phyloP scores from a whole-genome alignment of 1,140 invertebrate genomes.

The Trichogramma pretiosum region DNA sequence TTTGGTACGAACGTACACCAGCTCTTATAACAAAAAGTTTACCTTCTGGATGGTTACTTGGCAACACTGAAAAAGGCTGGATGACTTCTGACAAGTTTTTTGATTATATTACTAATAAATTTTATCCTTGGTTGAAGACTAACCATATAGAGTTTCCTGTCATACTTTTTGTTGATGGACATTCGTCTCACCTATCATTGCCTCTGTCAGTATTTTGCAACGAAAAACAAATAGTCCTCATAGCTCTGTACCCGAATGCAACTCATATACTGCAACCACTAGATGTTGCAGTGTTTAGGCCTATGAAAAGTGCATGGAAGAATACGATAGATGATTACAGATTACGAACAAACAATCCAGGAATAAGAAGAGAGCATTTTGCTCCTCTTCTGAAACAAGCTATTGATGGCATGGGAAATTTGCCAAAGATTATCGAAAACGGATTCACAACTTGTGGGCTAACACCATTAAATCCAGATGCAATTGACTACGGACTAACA shows the following conservation, averaged over 20 bases:
- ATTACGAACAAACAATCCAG: background rate
- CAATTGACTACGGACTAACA: background rate
- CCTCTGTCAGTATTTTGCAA: background rate
- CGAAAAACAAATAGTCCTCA: background rate
- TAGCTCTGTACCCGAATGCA: background rate
- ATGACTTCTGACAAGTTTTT: slow-evolving; percentile 37
- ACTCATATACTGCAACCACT: too few species aligned
- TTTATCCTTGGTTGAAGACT: slow-evolving; percentile 1
- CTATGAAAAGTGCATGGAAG: too few species aligned
- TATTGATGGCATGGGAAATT: slow-evolving; percentile 3
- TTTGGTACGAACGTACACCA: slow-evolving; percentile 15
- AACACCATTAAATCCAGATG: background rate
- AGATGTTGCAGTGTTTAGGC: too few species aligned
- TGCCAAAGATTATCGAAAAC: background rate
- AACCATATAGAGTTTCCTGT: background rate
- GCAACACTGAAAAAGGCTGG: slow-evolving; percentile 37
- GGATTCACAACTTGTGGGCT: slow-evolving; percentile 9
- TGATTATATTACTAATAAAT: slow-evolving; percentile 35
- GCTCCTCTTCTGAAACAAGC: slow-evolving; percentile 1
- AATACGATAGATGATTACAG: slow-evolving; percentile 3
- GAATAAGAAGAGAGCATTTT: slow-evolving; percentile 7
- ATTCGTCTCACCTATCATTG: slow-evolving; percentile 1
- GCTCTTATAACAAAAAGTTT: slow-evolving; percentile 20
- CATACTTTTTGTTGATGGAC: slow-evolving; percentile 1
- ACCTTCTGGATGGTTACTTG: slow-evolving; percentile 32